These are phyloP conservation scores for Epizoanthus rinbou DNA, from an alignment of 92 coral and sea anemone genomes.

Conservation along the genomic window DNA sequence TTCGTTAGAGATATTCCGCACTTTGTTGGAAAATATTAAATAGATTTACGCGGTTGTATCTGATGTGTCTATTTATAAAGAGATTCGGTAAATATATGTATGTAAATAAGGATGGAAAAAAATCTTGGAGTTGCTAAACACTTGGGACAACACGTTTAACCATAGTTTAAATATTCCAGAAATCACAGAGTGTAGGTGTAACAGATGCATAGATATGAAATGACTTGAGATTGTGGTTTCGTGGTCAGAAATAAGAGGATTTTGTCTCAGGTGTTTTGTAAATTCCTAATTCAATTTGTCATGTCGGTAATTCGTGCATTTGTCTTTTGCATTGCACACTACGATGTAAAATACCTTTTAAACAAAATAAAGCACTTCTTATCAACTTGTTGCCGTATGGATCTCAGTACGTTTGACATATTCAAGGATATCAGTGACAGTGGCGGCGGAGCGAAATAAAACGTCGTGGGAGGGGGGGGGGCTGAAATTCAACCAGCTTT, in stretches of 20 bases:
- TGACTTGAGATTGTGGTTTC: background rate
- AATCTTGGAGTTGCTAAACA: constrained; percentile 14
- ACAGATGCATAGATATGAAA: background rate
- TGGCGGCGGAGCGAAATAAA: no score
- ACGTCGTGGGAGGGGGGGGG: no score
- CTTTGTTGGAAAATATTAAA: constrained; percentile 21
- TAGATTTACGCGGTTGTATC: background rate
- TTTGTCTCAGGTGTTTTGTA: background rate
- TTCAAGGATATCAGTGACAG: no score
- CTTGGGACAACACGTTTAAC: constrained; percentile 11
- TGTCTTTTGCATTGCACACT: constrained; percentile 24
- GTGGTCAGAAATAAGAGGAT: background rate
- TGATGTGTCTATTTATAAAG: constrained; percentile 36
- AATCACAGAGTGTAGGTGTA: background rate
- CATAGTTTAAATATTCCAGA: background rate
- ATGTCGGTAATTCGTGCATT: background rate
- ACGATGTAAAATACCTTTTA: constrained; percentile 20
- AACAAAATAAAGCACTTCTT: constrained; percentile 18
- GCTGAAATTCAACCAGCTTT: no score
- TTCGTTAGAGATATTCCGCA: background rate
- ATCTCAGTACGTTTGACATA: no score
- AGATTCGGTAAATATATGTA: constrained; percentile 1
- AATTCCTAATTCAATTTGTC: constrained; percentile 12
- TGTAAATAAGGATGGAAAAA: constrained; percentile 20
- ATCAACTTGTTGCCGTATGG: background rate